A percentile compares a stretch with the other conserved stretches of the same genome.
These are phyloP conservation scores for Margaritifera margaritifera DNA, from an alignment of 2,888 invertebrate species.

Conservation along the genomic window DNA sequence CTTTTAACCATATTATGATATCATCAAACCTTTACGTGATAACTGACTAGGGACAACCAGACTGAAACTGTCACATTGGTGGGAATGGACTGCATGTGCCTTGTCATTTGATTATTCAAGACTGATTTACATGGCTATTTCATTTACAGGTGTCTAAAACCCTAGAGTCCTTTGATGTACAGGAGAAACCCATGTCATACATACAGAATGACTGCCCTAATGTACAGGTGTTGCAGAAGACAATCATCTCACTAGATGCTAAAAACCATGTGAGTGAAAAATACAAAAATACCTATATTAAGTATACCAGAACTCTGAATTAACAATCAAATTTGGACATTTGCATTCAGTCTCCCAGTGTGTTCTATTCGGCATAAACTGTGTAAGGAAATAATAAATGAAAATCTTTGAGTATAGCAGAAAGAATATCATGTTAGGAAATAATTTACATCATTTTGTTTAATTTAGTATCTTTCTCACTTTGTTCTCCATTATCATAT, in stretches of 20 bases:
- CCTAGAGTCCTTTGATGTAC: constrained; percentile 88
- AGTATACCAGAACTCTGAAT: background rate
- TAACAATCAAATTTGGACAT: no score
- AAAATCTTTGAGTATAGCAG: background rate
- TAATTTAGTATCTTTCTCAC: no score
- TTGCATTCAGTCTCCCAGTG: background rate
- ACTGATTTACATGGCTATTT: constrained; percentile 1
- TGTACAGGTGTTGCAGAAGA: constrained; percentile 78
- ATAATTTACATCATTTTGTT: no score
- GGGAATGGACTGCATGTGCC: no score
- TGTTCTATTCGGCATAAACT: background rate
- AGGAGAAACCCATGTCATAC: constrained; percentile 79
- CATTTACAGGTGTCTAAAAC: constrained; percentile 82
- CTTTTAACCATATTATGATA: no score
- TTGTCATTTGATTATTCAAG: no score
- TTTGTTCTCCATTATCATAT: no score
- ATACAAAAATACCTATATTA: background rate
- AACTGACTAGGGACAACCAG: no score
- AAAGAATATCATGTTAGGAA: background rate
- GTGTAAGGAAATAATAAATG: background rate
- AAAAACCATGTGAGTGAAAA: constrained; percentile 65
- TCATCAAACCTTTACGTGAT: no score
- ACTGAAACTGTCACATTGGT: no score
- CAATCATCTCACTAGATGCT: constrained; percentile 67
- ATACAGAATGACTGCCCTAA: constrained; percentile 75